Evolutionary conservation across 2,113 vertebrate species (phyloP).

Genomic region (Misgurnus anguillicaudatus): DNA sequence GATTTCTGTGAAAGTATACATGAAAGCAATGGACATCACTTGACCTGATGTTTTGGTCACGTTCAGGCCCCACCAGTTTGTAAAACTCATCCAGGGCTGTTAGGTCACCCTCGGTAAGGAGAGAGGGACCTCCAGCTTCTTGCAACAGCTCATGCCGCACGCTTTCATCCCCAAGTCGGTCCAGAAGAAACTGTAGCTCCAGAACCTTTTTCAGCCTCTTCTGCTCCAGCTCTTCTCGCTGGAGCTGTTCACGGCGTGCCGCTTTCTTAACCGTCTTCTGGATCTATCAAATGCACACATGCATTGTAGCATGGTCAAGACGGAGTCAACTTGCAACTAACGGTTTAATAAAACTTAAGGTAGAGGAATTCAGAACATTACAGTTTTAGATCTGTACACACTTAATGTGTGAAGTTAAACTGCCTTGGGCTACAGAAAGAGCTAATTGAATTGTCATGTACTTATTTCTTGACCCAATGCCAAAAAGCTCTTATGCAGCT

Average conservation of each 20-base stretch:
- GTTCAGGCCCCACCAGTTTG: constrained; percentile 91
- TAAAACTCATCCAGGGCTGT: constrained; percentile 90
- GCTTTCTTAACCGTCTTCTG: constrained; percentile 96
- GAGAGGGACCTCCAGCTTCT: constrained; percentile 76
- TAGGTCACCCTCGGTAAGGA: constrained; percentile 85
- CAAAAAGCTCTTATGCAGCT: constrained; percentile 93
- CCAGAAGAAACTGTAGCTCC: constrained; percentile 91
- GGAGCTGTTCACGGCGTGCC: constrained; percentile 89
- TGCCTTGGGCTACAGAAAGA: neutral
- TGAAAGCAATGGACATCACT: neutral
- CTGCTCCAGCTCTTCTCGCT: constrained; percentile 93
- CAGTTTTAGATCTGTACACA: neutral
- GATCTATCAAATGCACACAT: constrained; percentile 73
- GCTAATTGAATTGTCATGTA: constrained; percentile 26
- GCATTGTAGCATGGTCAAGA: neutral
- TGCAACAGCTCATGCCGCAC: constrained; percentile 90
- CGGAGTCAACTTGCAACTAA: neutral
- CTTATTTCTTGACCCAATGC: constrained; percentile 94
- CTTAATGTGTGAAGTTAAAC: too few species aligned
- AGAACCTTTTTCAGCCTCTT: constrained; percentile 88
- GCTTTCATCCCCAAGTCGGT: constrained; percentile 88
- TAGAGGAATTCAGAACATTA: neutral
- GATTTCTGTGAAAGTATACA: too few species aligned
- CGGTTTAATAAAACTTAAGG: too few species aligned
- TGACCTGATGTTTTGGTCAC: constrained; percentile 90